Conservation (phyloP, 1,140 invertebrate species). For the Agraylea sexmaculata region DNA sequence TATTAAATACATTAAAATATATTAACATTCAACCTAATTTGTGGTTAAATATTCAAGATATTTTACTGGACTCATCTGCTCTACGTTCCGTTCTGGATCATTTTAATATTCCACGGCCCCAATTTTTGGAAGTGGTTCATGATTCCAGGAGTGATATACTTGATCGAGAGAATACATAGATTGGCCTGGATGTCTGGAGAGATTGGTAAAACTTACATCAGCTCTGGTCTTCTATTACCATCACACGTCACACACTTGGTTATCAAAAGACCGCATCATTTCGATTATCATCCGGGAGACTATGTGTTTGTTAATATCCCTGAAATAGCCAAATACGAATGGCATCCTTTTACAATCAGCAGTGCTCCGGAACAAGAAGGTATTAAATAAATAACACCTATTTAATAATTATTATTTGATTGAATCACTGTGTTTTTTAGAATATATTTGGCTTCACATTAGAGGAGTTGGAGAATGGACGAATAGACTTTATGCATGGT, state of each 20-base stretch:
- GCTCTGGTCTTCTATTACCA: slow-evolving; percentile 71
- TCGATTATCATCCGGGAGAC: slow-evolving; percentile 85
- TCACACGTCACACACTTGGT: slow-evolving; percentile 79
- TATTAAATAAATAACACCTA: slow-evolving; percentile 29
- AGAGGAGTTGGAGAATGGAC: slow-evolving; percentile 93
- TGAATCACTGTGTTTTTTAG: slow-evolving; percentile 35
- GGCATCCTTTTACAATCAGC: slow-evolving; percentile 96
- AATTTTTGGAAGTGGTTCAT: slow-evolving; percentile 96
- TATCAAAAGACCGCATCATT: slow-evolving; percentile 73
- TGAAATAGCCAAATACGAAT: slow-evolving; percentile 83
- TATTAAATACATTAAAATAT: background rate
- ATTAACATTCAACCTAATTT: background rate
- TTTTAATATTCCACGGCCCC: slow-evolving; percentile 77
- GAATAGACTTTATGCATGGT: slow-evolving; percentile 77
- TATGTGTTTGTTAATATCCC: slow-evolving; percentile 93
- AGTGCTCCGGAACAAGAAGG: slow-evolving; percentile 89
- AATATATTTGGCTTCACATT: slow-evolving; percentile 88
- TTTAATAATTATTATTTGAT: slow-evolving; percentile 6
- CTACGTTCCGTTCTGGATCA: slow-evolving; percentile 80
- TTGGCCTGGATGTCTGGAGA: slow-evolving; percentile 47
- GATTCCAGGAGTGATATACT: slow-evolving; percentile 66
- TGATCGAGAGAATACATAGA: slow-evolving; percentile 63
- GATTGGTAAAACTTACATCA: slow-evolving; percentile 71
- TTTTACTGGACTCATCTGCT: slow-evolving; percentile 93
- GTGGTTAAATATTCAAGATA: slow-evolving; percentile 46